These are phyloP conservation scores for Eupleurogrammus muticus DNA, from an alignment of 2,797 vertebrate species.

Conservation along the genomic window DNA sequence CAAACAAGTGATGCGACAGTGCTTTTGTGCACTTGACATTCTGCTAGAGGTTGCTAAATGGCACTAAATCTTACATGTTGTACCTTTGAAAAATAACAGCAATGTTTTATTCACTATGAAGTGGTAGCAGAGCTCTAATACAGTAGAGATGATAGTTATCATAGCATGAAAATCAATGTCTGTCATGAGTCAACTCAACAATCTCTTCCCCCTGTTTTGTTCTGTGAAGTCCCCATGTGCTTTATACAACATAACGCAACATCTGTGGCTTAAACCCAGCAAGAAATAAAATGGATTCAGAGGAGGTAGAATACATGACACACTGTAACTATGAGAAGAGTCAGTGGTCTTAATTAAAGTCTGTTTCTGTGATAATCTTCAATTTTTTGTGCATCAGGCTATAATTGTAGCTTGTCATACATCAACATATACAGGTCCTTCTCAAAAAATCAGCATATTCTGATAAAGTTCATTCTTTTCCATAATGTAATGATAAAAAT, in stretches of 20 bases:
- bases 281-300: slow-evolving; percentile 26
- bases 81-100: slow-evolving; percentile 35
- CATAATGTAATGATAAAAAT: too few species aligned
- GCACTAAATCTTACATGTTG: too few species aligned
- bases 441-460: too few species aligned
- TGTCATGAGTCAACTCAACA: slow-evolving; percentile 21
- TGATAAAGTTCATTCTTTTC: too few species aligned
- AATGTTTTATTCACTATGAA: slow-evolving; percentile 52
- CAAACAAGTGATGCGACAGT: too few species aligned
- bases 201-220: slow-evolving; percentile 4
- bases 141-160: slow-evolving; percentile 41
- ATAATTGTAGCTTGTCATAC: slow-evolving; percentile 10
- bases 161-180: slow-evolving; percentile 39
- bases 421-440: too few species aligned
- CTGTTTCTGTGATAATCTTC: slow-evolving; percentile 9
- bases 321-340: slow-evolving; percentile 25
- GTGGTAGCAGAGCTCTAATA: slow-evolving; percentile 36
- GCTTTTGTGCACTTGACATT: too few species aligned
- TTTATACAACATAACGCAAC: slow-evolving; percentile 22
- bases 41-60: too few species aligned
- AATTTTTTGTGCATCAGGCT: not conserved
- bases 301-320: slow-evolving; percentile 25
- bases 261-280: slow-evolving; percentile 16
- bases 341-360: slow-evolving; percentile 19
- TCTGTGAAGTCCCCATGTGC: slow-evolving; percentile 17